Conservation (phyloP, 2,113 vertebrate species). For the Aspidoscelis tigris region DNA sequence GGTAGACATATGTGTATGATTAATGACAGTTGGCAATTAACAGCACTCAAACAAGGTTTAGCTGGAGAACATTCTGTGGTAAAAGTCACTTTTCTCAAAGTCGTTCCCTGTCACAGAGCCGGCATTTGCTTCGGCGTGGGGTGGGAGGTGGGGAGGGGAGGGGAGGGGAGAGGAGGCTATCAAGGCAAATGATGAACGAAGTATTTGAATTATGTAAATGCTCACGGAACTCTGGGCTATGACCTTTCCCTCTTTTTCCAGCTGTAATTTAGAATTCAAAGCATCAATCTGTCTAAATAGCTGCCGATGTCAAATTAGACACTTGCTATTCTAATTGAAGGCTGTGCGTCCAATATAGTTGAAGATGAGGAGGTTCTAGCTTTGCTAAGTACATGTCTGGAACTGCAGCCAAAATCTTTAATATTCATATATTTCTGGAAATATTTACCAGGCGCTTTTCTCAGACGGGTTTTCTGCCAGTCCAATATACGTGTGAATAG, state of each 20-base stretch:
- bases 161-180: neutral
- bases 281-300: constrained; percentile 58
- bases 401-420: neutral
- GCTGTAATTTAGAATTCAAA: constrained; percentile 74
- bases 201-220: constrained; percentile 72
- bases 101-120: constrained; percentile 54
- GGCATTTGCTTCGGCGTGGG: constrained; percentile 32
- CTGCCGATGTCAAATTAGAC: constrained; percentile 72
- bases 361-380: constrained; percentile 44
- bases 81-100: constrained; percentile 68
- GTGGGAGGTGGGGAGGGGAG: neutral
- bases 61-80: constrained; percentile 49
- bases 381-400: constrained; percentile 36
- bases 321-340: constrained; percentile 67
- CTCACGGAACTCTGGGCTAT: constrained; percentile 66
- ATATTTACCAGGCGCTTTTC: no score
- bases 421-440: neutral
- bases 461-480: no score
- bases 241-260: constrained; percentile 69
- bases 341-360: constrained; percentile 62
- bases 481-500: no score
- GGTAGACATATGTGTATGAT: constrained; percentile 61
- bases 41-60: constrained; percentile 61
- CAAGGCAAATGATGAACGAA: constrained; percentile 59
- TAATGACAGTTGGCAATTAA: constrained; percentile 64